Conservation (phyloP, 2,113 vertebrate genomes). For the Azemiops feae region DNA sequence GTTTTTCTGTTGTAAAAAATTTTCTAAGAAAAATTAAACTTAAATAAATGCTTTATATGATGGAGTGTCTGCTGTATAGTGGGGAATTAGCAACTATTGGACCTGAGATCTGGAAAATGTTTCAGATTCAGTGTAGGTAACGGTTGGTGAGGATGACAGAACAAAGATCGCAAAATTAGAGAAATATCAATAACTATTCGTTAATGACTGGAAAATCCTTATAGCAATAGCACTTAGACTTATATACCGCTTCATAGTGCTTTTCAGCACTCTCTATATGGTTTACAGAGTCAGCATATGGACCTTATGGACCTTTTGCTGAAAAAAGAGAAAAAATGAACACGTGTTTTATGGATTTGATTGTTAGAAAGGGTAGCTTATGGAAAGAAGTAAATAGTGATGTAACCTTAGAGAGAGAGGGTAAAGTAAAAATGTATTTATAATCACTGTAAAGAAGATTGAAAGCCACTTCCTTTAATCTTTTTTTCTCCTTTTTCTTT, state of each 20-base stretch:
- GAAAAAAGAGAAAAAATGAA: background rate
- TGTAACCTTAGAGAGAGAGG: background rate
- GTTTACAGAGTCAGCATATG: too few species aligned
- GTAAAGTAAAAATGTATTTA: background rate
- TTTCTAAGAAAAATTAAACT: background rate
- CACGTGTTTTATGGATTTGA: background rate
- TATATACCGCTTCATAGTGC: too few species aligned
- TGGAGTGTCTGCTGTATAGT: background rate
- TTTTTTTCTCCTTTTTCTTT: background rate
- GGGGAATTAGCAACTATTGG: background rate
- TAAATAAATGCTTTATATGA: background rate
- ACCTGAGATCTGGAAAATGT: background rate
- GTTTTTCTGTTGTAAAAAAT: background rate
- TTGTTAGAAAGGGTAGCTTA: background rate
- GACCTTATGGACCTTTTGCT: background rate
- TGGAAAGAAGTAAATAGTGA: background rate
- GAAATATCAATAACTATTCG: background rate
- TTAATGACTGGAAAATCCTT: background rate
- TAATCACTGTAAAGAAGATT: background rate
- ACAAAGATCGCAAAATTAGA: background rate
- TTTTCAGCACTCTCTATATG: too few species aligned
- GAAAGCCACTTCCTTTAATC: background rate
- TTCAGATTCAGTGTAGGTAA: background rate
- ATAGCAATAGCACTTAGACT: too few species aligned
- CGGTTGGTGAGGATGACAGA: background rate